Base-by-base conservation (phyloP, 2,888 invertebrate species). In the Melieria picta region DNA sequence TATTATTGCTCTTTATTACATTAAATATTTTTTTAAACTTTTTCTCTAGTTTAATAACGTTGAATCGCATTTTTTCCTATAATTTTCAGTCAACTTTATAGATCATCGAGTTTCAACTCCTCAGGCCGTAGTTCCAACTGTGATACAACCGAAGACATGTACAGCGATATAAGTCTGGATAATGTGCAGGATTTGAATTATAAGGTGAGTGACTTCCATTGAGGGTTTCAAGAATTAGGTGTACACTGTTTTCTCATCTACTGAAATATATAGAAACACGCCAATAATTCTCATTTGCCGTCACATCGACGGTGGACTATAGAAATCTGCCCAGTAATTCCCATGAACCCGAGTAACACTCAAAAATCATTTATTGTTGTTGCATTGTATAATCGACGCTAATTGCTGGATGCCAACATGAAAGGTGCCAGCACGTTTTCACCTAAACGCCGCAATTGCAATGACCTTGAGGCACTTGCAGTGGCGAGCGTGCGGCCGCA, bases 101-200 rank as follows among this genome's bases (percentile, higher is more conserved):
- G 96, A 86, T 95, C 95, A 86, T 94, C 95, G 85, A 95, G 95
- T 88, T 96, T 96, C 89, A 95, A 95, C 89, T 95, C 95, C 81
- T 95, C 95, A 73, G 95, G 96, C 78, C 92, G 95, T 86, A 95
- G 95, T 85, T 96, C 96, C 79, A 94, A 93, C 84, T 95, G 95
- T 88, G 95, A 96, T 88, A 94, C 94, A 83, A 94, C 94, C 71
- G 97, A 97, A 90, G 97, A 97, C 88, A 94, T 96, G 92, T 96
- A 95, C 89, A 96, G 96, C 78, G 96, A 97, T 89, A 95, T 94
- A 71, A 95, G 95, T 79, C 89, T 96, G 79, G 97, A 97, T 86
- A 97, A 97, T 88, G 94, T 97, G 72, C 93, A 95, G 88, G 96
- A 97, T 88, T 92, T 97, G 83, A 97, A 94, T 88, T 95, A 96